A percentile compares a stretch with the other conserved stretches of the same genome.
phyloP scores from a whole-genome alignment of 2,797 vertebrate genomes.

The Coluber constrictor region DNA sequence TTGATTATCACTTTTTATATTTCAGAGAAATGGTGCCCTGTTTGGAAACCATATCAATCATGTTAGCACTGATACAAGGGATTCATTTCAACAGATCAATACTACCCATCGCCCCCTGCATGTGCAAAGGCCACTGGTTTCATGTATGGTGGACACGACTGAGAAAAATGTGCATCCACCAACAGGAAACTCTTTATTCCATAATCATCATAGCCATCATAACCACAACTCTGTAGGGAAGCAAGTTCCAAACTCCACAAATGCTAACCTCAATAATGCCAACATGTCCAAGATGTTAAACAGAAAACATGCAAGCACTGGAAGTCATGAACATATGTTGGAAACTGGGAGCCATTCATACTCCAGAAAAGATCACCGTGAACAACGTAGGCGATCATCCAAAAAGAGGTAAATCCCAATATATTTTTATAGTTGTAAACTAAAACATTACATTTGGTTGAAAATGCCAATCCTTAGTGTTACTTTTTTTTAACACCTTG shows the following conservation, averaged over 20 bases:
- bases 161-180: constrained; percentile 83
- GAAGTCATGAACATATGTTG: constrained; percentile 80
- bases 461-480: not conserved
- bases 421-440: not conserved
- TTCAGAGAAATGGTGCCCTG: constrained; percentile 94
- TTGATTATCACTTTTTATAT: constrained; percentile 66
- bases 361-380: constrained; percentile 76
- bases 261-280: constrained; percentile 99
- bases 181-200: constrained; percentile 78
- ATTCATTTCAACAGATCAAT: constrained; percentile 92
- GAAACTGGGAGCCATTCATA: constrained; percentile 83
- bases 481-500: not conserved
- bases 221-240: constrained; percentile 88
- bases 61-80: constrained; percentile 86
- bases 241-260: constrained; percentile 91
- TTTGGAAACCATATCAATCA: constrained; percentile 96
- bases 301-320: constrained; percentile 77
- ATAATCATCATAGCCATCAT: constrained; percentile 86
- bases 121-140: constrained; percentile 79
- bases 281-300: constrained; percentile 90
- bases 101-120: constrained; percentile 96
- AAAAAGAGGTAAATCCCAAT: constrained; percentile 84
- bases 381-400: constrained; percentile 82
- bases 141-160: constrained; percentile 84
- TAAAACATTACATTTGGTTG: not conserved